Percentiles rank a stretch among this genome's conserved stretches.
Evolutionary conservation across 2,113 vertebrate genomes (phyloP).

Genomic region (Phalacrocorax pelagicus): DNA sequence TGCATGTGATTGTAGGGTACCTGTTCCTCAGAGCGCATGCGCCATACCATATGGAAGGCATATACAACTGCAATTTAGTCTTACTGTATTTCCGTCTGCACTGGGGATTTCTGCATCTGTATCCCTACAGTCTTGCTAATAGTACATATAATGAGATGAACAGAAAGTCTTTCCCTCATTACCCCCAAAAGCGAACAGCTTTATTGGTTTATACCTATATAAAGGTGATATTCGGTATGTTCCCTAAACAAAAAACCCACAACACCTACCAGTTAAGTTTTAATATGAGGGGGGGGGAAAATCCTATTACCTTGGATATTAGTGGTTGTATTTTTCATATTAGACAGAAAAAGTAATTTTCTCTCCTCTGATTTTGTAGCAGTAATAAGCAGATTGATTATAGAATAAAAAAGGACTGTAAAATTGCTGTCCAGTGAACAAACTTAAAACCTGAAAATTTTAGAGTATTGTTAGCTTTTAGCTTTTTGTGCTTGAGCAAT

Average conservation of each 20-base stretch:
- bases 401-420: background rate
- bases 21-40: background rate
- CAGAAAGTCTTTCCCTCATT: background rate
- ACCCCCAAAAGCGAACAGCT: background rate
- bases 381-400: background rate
- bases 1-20: background rate
- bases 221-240: background rate
- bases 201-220: background rate
- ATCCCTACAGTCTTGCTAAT: background rate
- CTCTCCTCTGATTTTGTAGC: background rate
- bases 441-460: background rate
- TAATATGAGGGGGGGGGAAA: background rate
- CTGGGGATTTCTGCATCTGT: background rate
- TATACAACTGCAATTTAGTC: background rate
- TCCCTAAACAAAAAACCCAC: background rate
- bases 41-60: background rate
- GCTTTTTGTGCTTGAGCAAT: background rate
- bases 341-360: background rate
- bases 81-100: background rate
- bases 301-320: background rate
- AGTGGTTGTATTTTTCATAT: background rate
- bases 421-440: background rate
- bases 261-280: background rate
- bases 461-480: background rate
- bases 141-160: background rate